Evolutionary conservation across 2,888 invertebrate species (phyloP).

Genomic region (Drosophila bunnanda): DNA sequence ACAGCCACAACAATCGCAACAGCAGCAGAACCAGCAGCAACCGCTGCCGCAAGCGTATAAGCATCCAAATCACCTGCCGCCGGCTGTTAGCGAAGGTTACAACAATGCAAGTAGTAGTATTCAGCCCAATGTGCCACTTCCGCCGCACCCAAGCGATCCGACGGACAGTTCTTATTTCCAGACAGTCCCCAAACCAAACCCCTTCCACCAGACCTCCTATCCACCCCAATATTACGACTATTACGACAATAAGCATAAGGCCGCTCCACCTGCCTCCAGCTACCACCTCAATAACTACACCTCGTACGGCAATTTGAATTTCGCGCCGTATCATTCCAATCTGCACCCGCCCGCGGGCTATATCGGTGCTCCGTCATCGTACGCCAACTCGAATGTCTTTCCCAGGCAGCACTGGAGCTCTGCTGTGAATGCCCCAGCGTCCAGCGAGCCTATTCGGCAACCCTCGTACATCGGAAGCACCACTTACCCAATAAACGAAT

Average conservation of each 20-base stretch:
- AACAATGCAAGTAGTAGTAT: slow-evolving; percentile 62
- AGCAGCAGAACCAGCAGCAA: slow-evolving; percentile 31
- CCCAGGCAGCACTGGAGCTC: slow-evolving; percentile 72
- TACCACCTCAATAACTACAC: slow-evolving; percentile 79
- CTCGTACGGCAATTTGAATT: slow-evolving; percentile 78
- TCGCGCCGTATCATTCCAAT: slow-evolving; percentile 79
- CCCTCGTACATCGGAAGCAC: slow-evolving; percentile 69
- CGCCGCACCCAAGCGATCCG: slow-evolving; percentile 55
- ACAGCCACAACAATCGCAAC: slow-evolving; percentile 34
- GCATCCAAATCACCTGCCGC: slow-evolving; percentile 60
- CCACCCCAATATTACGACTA: slow-evolving; percentile 76
- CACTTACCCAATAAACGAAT: slow-evolving; percentile 65
- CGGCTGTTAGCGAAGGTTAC: slow-evolving; percentile 47
- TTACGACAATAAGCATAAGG: slow-evolving; percentile 76
- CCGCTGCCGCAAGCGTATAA: slow-evolving; percentile 63
- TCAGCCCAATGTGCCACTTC: slow-evolving; percentile 56
- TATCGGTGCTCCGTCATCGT: slow-evolving; percentile 64
- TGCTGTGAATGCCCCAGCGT: slow-evolving; percentile 62
- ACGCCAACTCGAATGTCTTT: slow-evolving; percentile 69
- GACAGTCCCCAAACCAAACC: slow-evolving; percentile 48
- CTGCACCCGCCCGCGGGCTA: slow-evolving; percentile 70
- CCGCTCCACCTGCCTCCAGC: slow-evolving; percentile 58
- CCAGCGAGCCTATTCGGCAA: slow-evolving; percentile 64
- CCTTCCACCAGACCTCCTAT: slow-evolving; percentile 69
- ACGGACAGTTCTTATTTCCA: slow-evolving; percentile 65